These are phyloP conservation scores for Zaprionus ornatus DNA, from an alignment of 1,140 invertebrate genomes.

Conservation along the genomic window DNA sequence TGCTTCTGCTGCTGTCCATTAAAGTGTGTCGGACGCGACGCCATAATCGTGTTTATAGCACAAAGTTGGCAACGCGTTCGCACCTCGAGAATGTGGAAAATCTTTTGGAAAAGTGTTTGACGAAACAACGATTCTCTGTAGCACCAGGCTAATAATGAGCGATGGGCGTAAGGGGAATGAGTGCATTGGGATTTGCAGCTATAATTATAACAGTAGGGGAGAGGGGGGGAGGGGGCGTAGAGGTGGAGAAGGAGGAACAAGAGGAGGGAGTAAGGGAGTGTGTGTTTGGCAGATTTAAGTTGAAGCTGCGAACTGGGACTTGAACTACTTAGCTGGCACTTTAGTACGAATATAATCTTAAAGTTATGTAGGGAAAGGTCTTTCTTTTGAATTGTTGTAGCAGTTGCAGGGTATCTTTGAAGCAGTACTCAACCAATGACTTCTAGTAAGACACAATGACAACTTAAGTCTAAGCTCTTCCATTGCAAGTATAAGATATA, in stretches of 20 bases:
- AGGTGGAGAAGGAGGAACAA: neutral
- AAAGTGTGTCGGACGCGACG: slow-evolving; percentile 1
- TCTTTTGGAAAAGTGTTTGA: slow-evolving; percentile 4
- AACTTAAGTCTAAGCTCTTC: no score
- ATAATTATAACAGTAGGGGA: neutral
- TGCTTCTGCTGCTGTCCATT: slow-evolving; percentile 42
- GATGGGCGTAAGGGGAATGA: neutral
- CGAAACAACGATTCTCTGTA: neutral
- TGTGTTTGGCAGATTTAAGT: neutral
- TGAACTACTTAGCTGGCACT: neutral
- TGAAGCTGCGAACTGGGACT: neutral
- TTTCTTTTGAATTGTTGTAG: neutral
- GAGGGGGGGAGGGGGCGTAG: no score
- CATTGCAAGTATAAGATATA: no score
- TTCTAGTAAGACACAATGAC: no score
- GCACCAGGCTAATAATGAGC: neutral
- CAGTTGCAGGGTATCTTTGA: neutral
- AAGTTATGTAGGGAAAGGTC: neutral
- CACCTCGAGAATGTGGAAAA: slow-evolving; percentile 37
- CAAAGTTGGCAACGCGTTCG: slow-evolving; percentile 35
- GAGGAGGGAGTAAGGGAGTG: neutral
- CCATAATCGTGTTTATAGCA: slow-evolving; percentile 49
- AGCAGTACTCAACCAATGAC: no score
- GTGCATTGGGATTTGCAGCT: neutral
- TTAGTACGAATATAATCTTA: neutral